Evolutionary conservation across 2,888 invertebrate genomes (phyloP), one percentile per base, ranked within the genome.

Genomic region (Clostera curtula): DNA sequence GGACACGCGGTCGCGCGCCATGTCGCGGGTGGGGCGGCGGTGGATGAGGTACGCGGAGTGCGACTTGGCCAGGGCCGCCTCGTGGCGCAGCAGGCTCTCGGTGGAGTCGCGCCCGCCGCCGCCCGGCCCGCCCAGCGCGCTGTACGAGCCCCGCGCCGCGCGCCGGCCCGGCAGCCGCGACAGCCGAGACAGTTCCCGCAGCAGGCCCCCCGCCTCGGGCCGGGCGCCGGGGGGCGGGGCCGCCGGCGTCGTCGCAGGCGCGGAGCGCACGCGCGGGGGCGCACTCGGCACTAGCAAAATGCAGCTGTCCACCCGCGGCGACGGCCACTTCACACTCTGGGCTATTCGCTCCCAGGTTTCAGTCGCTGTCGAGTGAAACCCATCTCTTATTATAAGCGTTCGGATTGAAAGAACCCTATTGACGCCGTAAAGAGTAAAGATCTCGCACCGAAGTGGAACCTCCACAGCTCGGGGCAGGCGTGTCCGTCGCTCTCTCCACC

Each of bases 401-500:
- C 4, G 15, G 4, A 5, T 6, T 6, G 4, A 15, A 15, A 5
- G 15, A 7, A n/a, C 7, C 7, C 3, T 14, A 20, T 1, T 12
- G n/a, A n/a, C 11, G 20, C 12, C 6, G 17, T 8, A 10, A 13
- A 25, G 3, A 14, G 11, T 12, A 14, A 11, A 9, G 19, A 11
- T 7, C 2, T 10, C 20, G 38, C 38, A 93, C 93, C 90, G 63
- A 93, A 93, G 71, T 91, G 92, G 72, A 92, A 93, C 65, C 91
- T 87, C 93, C 93, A 94, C 23, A 94, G 83, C 55, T 93, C 93
- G 62, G 91, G 91, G 34, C 87, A 87, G 9, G 90, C 80, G 49
- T 89, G 87, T 0, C 92, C 92, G 37, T 84, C 86, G 40, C 88
- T 80, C 66, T 93, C 93, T 0, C 93, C 93, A 3, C 93, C 93